Evolutionary conservation across 2,797 vertebrate genomes (phyloP), one percentile per base, ranked within the genome.

Genomic region (Pristis pectinata): DNA sequence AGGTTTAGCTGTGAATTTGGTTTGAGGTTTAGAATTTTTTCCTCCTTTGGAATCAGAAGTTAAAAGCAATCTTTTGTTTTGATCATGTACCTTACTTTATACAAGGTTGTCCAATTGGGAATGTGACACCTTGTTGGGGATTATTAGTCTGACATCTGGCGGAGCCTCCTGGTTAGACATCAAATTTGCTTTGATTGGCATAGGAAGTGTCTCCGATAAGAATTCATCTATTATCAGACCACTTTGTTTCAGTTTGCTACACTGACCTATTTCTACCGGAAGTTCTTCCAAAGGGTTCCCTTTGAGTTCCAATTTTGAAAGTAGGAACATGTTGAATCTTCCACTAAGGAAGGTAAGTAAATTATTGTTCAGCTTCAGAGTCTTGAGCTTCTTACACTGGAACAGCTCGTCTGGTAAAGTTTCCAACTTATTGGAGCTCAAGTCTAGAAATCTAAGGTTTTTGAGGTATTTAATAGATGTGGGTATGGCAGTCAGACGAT

Each of bases 371-470:
- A 95, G 70, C 85, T 92, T 89, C 41, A 95, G 94, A 44, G 89
- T 79, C 89, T 94, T 95, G 83, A 95, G 70, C 89, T 79, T 89
- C 37, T 64, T 85, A 34, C 94, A 95, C 24, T 53, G 91, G 94
- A 93, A 95, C 30, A 95, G 44, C 89, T 95, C 94, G 10, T 95
- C 94, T 34, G 94, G 94, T 11, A 95, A 44, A 17, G 9, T 17
- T 53, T 74, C 64, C 95, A 99, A 98, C 97, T 98, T 97, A 96
- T 99, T 99, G 95, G 98, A 98, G 0, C 99, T 99, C 94, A 99
- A 98, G 0, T 98, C 98, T 0, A 99, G 97, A 95, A 98, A 99
- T 97, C 99, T 98, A 95, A 99, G 97, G 97, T 98, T 99, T 95
- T 99, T 98, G 82, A 99, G 97, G 95, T 98, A 98, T 76, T 98